Base-by-base conservation (phyloP, 2,888 invertebrate genomes). In the Coleophora flavipennella region DNA sequence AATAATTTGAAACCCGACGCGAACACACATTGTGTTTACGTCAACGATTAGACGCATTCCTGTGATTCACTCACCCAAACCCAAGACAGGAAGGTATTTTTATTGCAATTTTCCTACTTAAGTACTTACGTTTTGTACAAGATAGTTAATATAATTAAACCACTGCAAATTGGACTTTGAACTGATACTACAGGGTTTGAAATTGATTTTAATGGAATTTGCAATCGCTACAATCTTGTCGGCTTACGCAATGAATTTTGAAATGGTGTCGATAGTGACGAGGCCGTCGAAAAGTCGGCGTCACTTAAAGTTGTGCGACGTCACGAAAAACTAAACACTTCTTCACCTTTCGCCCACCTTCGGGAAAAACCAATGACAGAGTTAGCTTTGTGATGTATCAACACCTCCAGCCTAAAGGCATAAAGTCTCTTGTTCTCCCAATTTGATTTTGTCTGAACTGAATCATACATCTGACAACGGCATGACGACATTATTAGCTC, bases 41-140 rank as follows among this genome's bases (percentile, higher is more conserved):
- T 62, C 63, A 59, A 73, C 62, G 77, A 78, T 79, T 77, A 79
- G 74, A 70, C 63, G 66, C 75, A 78, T 80, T 75, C 77, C 72
- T 64, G 64, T 75, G 79, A 79, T 54, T 76, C 79, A 78, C 69
- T 74, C 77, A 77, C 59, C 67, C 76, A 73, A n/a, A n/a, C n/a
- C n/a, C n/a, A n/a, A n/a, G n/a, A n/a, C n/a, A 67, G 74, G 71
- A 74, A 64, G 65, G 66, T 67, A 72, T 72, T 75, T 76, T 77
- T 77, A 77, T 76, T 76, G 69, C 57, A 62, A 68, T 73, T 75
- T 70, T 68, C 71, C 68, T 67, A 6, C 20, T 6, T 74, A n/a
- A n/a, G n/a, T n/a, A n/a, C n/a, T 67, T 75, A 67, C 67, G 67
- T 71, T 66, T 63, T 53, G 53, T 52, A 66, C 57, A 66, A 63